These are phyloP conservation scores for Aegypius monachus DNA, from an alignment of 2,113 vertebrate genomes.

Conservation along the genomic window DNA sequence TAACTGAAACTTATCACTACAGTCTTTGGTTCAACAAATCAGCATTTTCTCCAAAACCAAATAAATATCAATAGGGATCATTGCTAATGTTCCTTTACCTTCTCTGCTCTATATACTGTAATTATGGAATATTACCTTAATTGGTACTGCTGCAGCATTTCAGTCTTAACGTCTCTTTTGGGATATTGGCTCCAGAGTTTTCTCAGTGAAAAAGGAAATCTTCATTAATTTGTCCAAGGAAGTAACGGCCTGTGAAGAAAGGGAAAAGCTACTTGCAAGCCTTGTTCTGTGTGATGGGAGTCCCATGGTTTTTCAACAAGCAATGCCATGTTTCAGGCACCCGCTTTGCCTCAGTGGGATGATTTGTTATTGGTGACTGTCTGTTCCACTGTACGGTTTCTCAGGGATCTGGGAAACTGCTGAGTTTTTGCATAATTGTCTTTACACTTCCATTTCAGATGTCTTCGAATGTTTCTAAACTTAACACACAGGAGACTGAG, in stretches of 20 bases:
- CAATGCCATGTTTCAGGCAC: background rate
- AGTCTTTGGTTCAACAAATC: background rate
- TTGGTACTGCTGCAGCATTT: background rate
- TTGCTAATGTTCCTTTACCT: background rate
- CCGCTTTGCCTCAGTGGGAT: background rate
- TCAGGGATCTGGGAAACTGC: conserved; percentile 49
- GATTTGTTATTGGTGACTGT: background rate
- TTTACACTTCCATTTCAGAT: conserved; percentile 36
- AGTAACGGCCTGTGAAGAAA: background rate
- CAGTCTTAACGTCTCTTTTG: background rate
- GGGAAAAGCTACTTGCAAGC: background rate
- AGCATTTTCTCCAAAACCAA: background rate
- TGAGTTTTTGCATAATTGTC: conserved; percentile 19
- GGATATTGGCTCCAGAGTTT: background rate
- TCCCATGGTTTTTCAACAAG: background rate
- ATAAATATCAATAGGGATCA: background rate
- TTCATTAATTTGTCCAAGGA: background rate
- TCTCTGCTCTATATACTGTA: background rate
- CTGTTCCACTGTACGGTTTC: background rate
- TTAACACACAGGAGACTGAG: conserved; percentile 26
- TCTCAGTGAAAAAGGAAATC: background rate
- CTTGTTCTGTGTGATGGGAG: background rate
- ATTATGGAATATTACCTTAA: background rate
- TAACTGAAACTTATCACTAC: background rate
- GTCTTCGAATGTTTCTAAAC: conserved; percentile 48